These are phyloP conservation scores for Acridotheres tristis DNA, from an alignment of 2,797 vertebrate species.

Conservation along the genomic window DNA sequence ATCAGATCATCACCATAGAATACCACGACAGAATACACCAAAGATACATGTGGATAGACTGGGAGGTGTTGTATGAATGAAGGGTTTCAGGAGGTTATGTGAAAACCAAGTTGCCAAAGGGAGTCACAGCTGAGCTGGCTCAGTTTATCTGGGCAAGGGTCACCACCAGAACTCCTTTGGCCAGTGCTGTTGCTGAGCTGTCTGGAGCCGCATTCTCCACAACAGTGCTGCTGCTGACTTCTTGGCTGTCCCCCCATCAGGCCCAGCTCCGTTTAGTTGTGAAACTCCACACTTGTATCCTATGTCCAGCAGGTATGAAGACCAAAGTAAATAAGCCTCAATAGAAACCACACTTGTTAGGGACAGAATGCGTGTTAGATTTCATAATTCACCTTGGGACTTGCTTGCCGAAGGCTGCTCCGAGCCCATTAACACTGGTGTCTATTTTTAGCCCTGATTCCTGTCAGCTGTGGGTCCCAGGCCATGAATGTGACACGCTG, in stretches of 20 bases:
- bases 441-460: constrained; percentile 31
- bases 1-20: not conserved
- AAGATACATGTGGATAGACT: rapidly evolving
- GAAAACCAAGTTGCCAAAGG: not conserved
- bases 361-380: not conserved
- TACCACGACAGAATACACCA: not conserved
- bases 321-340: constrained; percentile 9
- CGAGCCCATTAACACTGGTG: not conserved
- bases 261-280: not conserved
- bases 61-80: not conserved
- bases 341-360: not conserved
- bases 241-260: not conserved
- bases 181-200: not conserved
- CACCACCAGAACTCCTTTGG: not conserved
- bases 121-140: not conserved
- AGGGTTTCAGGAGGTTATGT: not conserved
- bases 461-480: constrained; percentile 9
- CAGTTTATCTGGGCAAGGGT: not conserved
- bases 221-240: not conserved
- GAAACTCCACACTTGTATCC: not conserved
- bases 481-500: not conserved
- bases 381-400: constrained; percentile 36
- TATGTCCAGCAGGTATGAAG: not conserved
- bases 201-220: not conserved
- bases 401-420: not conserved